Evolutionary conservation across 37 sponge, comb jelly and placozoan species (phyloP), one percentile per base, ranked within the genome.

Genomic region (Aphrocallistes beatrix): DNA sequence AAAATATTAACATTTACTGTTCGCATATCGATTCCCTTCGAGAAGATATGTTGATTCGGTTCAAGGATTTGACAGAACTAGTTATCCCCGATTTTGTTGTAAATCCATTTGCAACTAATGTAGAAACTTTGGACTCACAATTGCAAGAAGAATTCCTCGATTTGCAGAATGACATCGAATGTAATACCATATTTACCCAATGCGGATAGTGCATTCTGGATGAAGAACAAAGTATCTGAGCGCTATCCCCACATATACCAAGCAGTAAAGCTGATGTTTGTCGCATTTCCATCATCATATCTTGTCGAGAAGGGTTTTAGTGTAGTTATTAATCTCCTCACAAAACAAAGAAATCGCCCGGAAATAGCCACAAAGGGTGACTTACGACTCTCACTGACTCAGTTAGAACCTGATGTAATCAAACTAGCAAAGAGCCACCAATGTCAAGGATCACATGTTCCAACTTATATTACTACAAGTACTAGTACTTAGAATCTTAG

Each of bases 11-110:
- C 3, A 60, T 60, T 60, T 60, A 21, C 75, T 60, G 75, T 60
- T 60, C 21, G 34, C 21, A 60, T 60, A 13, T 60, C n/a, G 75
- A 28, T 19, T 28, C 34, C 75, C 75, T 60, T 60, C 25, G 75
- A 32, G 75, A 60, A 19, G 75, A 60, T 60, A 32, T 60, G 75
- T 60, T 60, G 75, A 60, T 60, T 60, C 75, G 75, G n/a, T 60
- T 60, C 75, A 60, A 60, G n/a, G 75, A 60, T 60, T 60, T 32
- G 34, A 60, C 75, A 6, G 75, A 13, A 28, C 34, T 60, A 60
- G 75, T 60, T 60, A 21, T 60, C 21, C 25, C 75, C 32, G n/a
- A 60, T 60, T 60, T 3, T 3, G 75, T n/a, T n/a, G n/a, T 60
- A 19, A 60, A 60, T 60, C 75, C 75, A 60, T 60, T 60, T 13